Conservation (phyloP, 1,140 invertebrate species). For the Lamellibrachia luymesi region DNA sequence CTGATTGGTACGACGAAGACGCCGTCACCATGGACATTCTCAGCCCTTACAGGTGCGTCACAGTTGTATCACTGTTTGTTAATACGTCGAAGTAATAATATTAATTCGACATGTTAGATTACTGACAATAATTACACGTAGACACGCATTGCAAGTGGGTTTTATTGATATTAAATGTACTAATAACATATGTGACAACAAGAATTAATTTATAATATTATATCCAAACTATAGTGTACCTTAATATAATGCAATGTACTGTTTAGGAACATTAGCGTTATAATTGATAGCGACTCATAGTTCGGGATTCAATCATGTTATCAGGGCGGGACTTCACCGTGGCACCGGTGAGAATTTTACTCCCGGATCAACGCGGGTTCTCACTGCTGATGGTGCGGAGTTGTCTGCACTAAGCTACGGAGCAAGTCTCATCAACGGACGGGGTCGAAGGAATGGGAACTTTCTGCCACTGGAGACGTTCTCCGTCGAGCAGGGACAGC, state of each 20-base stretch:
- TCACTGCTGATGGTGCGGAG: background rate
- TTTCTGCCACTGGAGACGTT: background rate
- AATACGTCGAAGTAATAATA: background rate
- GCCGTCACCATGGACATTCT: constrained; percentile 11
- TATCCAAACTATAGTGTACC: too few species aligned
- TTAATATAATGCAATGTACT: too few species aligned
- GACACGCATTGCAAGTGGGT: too few species aligned
- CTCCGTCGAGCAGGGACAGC: background rate
- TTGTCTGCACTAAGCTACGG: background rate
- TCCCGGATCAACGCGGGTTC: background rate
- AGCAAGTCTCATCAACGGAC: constrained; percentile 1
- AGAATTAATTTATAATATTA: too few species aligned
- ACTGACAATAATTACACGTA: background rate
- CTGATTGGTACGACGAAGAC: constrained; percentile 10
- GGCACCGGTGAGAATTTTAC: background rate
- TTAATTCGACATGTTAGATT: background rate
- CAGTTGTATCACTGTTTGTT: background rate
- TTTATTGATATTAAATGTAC: too few species aligned
- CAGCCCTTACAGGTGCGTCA: constrained; percentile 11
- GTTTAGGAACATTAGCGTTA: background rate
- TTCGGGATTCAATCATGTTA: background rate
- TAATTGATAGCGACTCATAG: too few species aligned
- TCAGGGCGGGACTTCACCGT: background rate
- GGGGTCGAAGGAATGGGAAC: background rate
- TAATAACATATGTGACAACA: background rate